These are phyloP conservation scores for Trachymyrmex septentrionalis DNA, from an alignment of 1,140 invertebrate genomes.

Conservation along the genomic window DNA sequence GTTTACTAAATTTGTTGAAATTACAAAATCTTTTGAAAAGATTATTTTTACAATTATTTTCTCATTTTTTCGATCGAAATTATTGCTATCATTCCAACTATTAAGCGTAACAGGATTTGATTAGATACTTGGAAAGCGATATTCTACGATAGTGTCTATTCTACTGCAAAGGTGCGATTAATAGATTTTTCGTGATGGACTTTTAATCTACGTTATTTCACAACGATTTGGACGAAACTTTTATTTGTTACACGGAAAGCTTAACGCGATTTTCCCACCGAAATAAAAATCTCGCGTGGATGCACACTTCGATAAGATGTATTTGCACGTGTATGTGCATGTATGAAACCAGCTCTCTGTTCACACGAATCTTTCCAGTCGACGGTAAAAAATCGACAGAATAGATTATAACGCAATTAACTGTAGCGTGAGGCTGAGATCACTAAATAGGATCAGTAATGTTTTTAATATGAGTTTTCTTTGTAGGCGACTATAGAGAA, in stretches of 20 bases:
- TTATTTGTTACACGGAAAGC: background rate
- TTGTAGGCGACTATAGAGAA: background rate
- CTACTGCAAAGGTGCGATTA: conserved; percentile 2
- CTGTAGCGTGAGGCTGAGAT: background rate
- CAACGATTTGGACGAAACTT: background rate
- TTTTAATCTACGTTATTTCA: conserved; percentile 45
- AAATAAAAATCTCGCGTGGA: conserved; percentile 14
- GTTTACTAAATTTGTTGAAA: background rate
- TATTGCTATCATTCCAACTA: background rate
- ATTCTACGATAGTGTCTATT: background rate
- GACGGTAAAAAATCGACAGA: background rate
- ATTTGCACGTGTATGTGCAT: background rate
- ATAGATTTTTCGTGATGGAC: conserved; percentile 42
- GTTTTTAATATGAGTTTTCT: conserved; percentile 18
- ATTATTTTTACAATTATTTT: conserved; percentile 31
- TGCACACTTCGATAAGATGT: background rate
- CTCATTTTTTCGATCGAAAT: background rate
- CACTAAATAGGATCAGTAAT: background rate
- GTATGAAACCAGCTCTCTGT: background rate
- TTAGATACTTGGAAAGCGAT: background rate
- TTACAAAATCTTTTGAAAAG: background rate
- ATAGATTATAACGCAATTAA: conserved; percentile 23
- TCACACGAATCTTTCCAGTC: background rate
- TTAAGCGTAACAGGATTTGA: conserved; percentile 18
- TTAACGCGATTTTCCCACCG: background rate